phyloP scores from a whole-genome alignment of 2,888 invertebrate species.

The Alviniconcha strummeri region DNA sequence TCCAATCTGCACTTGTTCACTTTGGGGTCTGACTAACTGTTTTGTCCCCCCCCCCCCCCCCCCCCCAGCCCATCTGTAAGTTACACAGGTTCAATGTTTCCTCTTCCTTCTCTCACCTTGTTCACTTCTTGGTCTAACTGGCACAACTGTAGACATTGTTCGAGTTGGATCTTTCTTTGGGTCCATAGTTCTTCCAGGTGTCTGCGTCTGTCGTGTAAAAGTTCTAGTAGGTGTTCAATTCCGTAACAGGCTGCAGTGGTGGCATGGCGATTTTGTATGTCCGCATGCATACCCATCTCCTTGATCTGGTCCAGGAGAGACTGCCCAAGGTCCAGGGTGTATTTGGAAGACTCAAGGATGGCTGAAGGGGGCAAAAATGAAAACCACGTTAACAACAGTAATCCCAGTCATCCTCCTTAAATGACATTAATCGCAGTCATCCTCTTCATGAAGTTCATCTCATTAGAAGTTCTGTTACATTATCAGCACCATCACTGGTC shows the following conservation, averaged over 20 bases:
- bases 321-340: conserved; percentile 87
- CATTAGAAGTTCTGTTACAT: no score
- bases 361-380: conserved; percentile 57
- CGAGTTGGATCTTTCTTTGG: conserved; percentile 83
- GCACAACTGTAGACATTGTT: conserved; percentile 85
- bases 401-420: no score
- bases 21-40: no score
- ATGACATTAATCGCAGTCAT: no score
- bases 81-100: no score
- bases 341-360: conserved; percentile 85
- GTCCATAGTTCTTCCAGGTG: conserved; percentile 80
- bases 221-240: conserved; percentile 74
- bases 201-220: conserved; percentile 83
- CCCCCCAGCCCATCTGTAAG: no score
- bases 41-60: no score
- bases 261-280: conserved; percentile 77
- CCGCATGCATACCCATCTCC: conserved; percentile 84
- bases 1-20: no score
- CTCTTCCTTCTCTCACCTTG: conserved; percentile 59
- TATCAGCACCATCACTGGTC: no score
- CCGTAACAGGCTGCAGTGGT: conserved; percentile 75
- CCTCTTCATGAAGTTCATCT: no score
- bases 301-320: conserved; percentile 83
- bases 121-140: conserved; percentile 83
- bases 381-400: no score